Evolutionary conservation across 1,140 invertebrate genomes (phyloP), one percentile per base, ranked within the genome.

Genomic region (Alviniconcha marisindica): DNA sequence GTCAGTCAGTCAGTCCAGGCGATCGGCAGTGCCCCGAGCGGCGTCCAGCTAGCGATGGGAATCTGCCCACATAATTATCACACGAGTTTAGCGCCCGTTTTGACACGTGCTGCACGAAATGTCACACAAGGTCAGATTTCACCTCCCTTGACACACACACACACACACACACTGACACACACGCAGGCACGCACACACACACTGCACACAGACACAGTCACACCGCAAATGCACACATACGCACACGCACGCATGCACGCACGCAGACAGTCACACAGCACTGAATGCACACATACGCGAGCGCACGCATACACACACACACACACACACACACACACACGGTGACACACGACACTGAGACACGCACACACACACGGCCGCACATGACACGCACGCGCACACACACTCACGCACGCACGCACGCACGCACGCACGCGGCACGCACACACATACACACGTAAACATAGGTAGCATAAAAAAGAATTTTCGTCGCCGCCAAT

Each of bases 381-480:
- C 44, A 48, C 44, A 48, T 24, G 3, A 28, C 56, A 28, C 56
- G 24, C 56, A 28, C 56, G n/a, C 56, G 24, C 56, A 60, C 56
- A 28, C 56, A 60, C 56, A 60, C 56, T 4, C 56, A 60, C 56
- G n/a, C 56, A 60, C 56, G 24, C 56, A 60, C 56, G 24, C 56
- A 60, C 56, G 24, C 56, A 60, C 56, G 4, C 56, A 60, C 24
- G 4, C 56, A 60, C 56, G 24, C 56, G n/a, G 24, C 56, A 60
- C 24, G n/a, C 56, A 60, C 56, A 60, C 56, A 60, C 56, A 60
- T 24, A 60, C 56, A 60, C 56, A 60, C 56, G 24, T 24, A 60
- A 7, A 60, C 56, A 60, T 24, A 60, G n/a, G n/a, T n/a, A n/a
- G n/a, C n/a, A n/a, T n/a, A n/a, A n/a, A n/a, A n/a, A n/a, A n/a